Evolutionary conservation across 2,888 invertebrate genomes (phyloP).

Genomic region (Aphidius colemani): DNA sequence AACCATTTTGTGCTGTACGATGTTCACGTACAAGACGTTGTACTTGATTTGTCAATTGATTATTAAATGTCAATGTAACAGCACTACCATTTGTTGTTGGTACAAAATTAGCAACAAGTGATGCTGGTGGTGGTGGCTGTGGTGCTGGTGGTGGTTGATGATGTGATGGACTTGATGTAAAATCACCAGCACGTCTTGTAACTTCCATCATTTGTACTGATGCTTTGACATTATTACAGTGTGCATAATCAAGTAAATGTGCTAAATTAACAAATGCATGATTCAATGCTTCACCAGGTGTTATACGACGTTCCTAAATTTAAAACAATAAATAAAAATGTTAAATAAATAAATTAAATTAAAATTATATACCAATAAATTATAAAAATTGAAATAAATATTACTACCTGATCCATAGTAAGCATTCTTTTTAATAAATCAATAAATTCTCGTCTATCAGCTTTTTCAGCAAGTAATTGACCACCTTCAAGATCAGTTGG

Average conservation of each 20-base stretch:
- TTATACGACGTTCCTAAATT: slow-evolving; percentile 84
- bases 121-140: slow-evolving; percentile 63
- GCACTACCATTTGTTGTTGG: slow-evolving; percentile 77
- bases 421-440: slow-evolving; percentile 98
- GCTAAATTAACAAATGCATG: slow-evolving; percentile 93
- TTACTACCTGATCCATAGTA: slow-evolving; percentile 91
- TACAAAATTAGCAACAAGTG: slow-evolving; percentile 76
- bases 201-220: slow-evolving; percentile 98
- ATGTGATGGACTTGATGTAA: slow-evolving; percentile 59
- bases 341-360: not conserved
- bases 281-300: slow-evolving; percentile 93
- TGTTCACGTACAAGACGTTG: slow-evolving; percentile 74
- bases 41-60: slow-evolving; percentile 79
- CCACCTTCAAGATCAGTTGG: slow-evolving; percentile 97
- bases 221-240: slow-evolving; percentile 95
- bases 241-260: slow-evolving; percentile 93
- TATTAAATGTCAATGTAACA: slow-evolving; percentile 93
- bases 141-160: slow-evolving; percentile 64
- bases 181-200: slow-evolving; percentile 64
- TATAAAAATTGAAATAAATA: slow-evolving; percentile 52
- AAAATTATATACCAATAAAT: slow-evolving; percentile 1
- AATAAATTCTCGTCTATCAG: slow-evolving; percentile 96
- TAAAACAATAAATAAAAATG: slow-evolving; percentile 3
- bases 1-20: slow-evolving; percentile 67
- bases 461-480: slow-evolving; percentile 94